Percentiles rank a stretch among this genome's conserved stretches.
Conservation (phyloP, 2,113 vertebrate genomes). For the Elephas maximus region DNA sequence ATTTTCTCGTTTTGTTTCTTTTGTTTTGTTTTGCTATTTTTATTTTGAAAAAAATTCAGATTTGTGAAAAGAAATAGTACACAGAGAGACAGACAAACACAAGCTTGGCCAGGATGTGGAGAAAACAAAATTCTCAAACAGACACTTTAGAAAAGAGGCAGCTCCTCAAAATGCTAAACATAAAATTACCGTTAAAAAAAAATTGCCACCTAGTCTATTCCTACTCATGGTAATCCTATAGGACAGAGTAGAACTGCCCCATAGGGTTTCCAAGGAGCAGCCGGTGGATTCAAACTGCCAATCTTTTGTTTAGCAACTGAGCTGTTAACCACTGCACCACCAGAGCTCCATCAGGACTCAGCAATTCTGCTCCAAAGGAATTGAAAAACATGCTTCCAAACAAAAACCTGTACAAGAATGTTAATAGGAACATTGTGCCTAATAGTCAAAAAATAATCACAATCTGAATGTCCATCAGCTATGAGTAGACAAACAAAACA, state of each 20-base stretch:
- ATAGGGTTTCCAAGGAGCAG: no score
- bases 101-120: background rate
- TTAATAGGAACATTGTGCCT: background rate
- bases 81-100: background rate
- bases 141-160: background rate
- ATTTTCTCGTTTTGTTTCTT: background rate
- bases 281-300: no score
- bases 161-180: background rate
- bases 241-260: no score
- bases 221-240: no score
- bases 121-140: background rate
- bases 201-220: no score
- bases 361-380: background rate
- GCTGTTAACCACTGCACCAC: no score
- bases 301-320: no score
- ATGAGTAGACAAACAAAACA: no score
- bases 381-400: background rate
- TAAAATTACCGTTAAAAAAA: background rate
- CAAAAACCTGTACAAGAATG: background rate
- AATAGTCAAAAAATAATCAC: background rate
- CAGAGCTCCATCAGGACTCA: background rate
- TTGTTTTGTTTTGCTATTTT: background rate
- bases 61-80: constrained; percentile 2
- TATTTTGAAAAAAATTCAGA: background rate
- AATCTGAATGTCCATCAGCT: background rate